These are phyloP conservation scores for Pachypanchax playfairii DNA, from an alignment of 2,113 vertebrate species.

Conservation along the genomic window DNA sequence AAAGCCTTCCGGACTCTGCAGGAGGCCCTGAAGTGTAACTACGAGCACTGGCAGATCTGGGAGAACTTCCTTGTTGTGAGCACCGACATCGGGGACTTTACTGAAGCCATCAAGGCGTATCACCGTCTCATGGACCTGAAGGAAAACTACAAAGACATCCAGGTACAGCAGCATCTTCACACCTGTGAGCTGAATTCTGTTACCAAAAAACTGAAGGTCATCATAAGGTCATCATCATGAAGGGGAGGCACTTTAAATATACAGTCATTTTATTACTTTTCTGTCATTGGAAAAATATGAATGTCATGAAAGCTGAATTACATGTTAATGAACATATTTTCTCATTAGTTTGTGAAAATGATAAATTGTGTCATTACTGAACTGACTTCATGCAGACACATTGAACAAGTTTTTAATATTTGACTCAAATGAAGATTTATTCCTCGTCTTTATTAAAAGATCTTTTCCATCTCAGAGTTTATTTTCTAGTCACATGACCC, in stretches of 20 bases:
- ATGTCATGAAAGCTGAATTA: too few species aligned
- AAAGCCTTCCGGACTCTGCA: constrained; percentile 94
- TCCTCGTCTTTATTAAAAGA: background rate
- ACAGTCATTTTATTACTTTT: too few species aligned
- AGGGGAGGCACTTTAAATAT: too few species aligned
- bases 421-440: background rate
- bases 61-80: constrained; percentile 94
- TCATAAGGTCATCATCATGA: too few species aligned
- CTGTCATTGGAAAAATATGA: too few species aligned
- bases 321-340: too few species aligned
- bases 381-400: too few species aligned
- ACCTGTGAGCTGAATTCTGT: background rate
- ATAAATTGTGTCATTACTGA: too few species aligned
- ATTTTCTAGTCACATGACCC: background rate
- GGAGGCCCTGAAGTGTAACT: constrained; percentile 97
- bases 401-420: background rate
- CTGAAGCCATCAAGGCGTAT: constrained; percentile 92
- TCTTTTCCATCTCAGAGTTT: background rate
- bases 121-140: constrained; percentile 93
- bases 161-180: constrained; percentile 77
- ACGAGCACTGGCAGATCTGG: constrained; percentile 99
- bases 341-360: too few species aligned
- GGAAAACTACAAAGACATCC: constrained; percentile 92
- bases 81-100: constrained; percentile 91
- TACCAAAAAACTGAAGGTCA: too few species aligned